These are phyloP conservation scores for Heliconius erato DNA, from an alignment of 2,888 invertebrate species.

Conservation along the genomic window DNA sequence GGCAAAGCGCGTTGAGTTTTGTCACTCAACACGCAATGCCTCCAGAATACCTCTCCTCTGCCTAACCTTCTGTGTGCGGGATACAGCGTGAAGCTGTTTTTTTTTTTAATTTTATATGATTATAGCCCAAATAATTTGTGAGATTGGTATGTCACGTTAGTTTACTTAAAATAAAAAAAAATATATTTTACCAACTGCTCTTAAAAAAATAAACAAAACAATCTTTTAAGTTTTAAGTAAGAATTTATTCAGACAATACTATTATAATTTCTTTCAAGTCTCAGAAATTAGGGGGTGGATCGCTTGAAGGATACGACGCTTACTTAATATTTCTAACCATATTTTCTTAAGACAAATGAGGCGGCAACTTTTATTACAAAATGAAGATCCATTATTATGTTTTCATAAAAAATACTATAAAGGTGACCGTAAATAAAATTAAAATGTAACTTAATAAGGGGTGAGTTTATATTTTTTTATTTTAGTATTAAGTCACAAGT, in stretches of 20 bases:
- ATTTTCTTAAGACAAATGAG: conserved; percentile 65
- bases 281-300: conserved; percentile 35
- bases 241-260: conserved; percentile 33
- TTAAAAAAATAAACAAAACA: not conserved
- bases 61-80: too few species aligned
- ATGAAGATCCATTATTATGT: conserved; percentile 19
- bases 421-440: not conserved
- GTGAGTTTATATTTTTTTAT: not conserved
- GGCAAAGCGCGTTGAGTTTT: too few species aligned
- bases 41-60: too few species aligned
- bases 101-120: too few species aligned
- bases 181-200: too few species aligned
- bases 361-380: conserved; percentile 52
- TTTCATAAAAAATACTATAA: conserved; percentile 6
- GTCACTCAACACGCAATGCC: too few species aligned
- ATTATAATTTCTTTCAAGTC: conserved; percentile 35
- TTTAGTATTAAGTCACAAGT: not conserved
- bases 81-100: too few species aligned
- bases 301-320: conserved; percentile 49
- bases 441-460: not conserved
- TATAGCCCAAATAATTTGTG: too few species aligned
- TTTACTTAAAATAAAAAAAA: too few species aligned
- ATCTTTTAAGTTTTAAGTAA: not conserved
- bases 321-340: conserved; percentile 55
- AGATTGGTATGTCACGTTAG: too few species aligned